Evolutionary conservation across 2,888 invertebrate genomes (phyloP).

Genomic region (Opisthograptis luteolata): DNA sequence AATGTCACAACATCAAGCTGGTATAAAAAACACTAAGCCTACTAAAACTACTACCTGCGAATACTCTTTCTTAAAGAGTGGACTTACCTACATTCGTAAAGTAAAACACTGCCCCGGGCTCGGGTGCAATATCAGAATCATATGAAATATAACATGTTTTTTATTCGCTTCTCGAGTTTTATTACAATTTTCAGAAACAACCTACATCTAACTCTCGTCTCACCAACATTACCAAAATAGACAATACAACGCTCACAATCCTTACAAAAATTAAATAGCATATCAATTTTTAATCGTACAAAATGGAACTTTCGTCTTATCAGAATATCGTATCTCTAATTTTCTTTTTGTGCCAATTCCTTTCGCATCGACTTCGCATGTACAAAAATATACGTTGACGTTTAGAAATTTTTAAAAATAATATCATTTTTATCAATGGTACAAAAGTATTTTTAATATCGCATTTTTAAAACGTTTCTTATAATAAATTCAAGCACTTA

Average conservation of each 20-base stretch:
- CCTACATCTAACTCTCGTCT: constrained; percentile 71
- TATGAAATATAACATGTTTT: constrained; percentile 81
- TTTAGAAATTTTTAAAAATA: constrained; percentile 66
- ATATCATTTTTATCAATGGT: constrained; percentile 70
- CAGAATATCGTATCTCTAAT: constrained; percentile 60
- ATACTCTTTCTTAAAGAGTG: constrained; percentile 84
- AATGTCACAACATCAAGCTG: constrained; percentile 85
- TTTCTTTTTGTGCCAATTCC: constrained; percentile 79
- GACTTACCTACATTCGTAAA: constrained; percentile 81
- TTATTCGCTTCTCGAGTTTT: constrained; percentile 73
- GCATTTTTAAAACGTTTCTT: constrained; percentile 68
- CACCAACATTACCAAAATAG: constrained; percentile 78
- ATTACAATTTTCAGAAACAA: constrained; percentile 84
- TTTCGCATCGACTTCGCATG: constrained; percentile 73
- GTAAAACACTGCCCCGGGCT: constrained; percentile 67
- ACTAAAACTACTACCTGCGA: constrained; percentile 83
- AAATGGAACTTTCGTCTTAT: constrained; percentile 73
- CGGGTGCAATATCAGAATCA: constrained; percentile 64
- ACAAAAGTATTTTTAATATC: constrained; percentile 60
- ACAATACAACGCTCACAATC: constrained; percentile 80
- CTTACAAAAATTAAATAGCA: constrained; percentile 72
- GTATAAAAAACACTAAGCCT: constrained; percentile 85
- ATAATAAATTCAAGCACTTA: constrained; percentile 73
- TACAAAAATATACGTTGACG: constrained; percentile 81
- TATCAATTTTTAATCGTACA: constrained; percentile 67